Evolutionary conservation across 1,140 invertebrate species (phyloP).

Genomic region (Leptopilina clavipes): DNA sequence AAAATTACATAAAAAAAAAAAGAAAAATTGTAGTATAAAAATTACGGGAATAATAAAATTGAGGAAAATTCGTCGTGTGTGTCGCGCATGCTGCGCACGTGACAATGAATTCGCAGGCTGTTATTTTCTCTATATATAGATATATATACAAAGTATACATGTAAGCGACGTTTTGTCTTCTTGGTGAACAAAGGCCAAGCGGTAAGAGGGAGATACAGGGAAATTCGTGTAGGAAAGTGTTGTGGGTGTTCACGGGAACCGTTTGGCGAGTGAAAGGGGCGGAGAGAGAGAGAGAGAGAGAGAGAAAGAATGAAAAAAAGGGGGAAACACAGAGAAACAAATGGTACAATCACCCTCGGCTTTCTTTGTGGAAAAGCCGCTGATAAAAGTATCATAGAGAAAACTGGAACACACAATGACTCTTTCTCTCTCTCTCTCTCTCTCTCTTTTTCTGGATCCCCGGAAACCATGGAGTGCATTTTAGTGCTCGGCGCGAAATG

Average conservation of each 20-base stretch:
- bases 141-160: not conserved
- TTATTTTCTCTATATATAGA: not conserved
- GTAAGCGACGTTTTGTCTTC: constrained; percentile 30
- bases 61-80: not conserved
- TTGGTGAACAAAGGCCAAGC: constrained; percentile 34
- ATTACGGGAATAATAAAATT: not conserved
- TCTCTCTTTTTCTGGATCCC: no score
- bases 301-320: not conserved
- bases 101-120: constrained; percentile 6
- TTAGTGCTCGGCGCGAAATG: constrained; percentile 37
- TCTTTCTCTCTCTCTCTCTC: not conserved
- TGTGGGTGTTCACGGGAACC: not conserved
- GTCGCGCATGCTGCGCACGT: constrained; percentile 9
- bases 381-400: constrained; percentile 53
- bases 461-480: not conserved
- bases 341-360: not conserved
- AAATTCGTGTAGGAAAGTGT: not conserved
- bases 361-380: constrained; percentile 45
- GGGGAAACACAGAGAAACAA: not conserved
- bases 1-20: not conserved
- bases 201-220: constrained; percentile 20
- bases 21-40: no score
- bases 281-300: not conserved
- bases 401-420: constrained; percentile 37
- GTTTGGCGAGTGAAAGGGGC: not conserved